phyloP scores from a whole-genome alignment of 2,888 invertebrate genomes.

The Amiota communis region DNA sequence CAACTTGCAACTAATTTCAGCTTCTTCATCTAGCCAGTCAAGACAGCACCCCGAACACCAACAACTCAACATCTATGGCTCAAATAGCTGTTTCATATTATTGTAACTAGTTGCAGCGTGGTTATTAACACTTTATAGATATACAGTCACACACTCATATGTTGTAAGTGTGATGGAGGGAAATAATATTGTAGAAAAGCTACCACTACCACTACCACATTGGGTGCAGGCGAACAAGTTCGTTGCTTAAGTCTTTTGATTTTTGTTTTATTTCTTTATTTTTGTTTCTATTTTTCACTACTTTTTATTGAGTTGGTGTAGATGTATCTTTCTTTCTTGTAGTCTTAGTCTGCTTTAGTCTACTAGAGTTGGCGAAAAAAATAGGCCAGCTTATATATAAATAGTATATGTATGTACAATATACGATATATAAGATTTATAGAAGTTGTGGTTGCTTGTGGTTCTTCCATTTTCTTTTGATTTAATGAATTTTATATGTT shows the following conservation, averaged over 20 bases:
- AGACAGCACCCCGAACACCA: neutral
- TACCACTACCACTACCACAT: neutral
- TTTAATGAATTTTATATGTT: slow-evolving; percentile 18
- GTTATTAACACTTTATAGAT: slow-evolving; percentile 62
- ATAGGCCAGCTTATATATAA: neutral
- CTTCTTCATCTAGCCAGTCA: slow-evolving; percentile 1
- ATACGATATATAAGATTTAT: neutral
- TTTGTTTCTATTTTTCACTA: neutral
- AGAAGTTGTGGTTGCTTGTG: neutral
- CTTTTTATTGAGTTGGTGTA: too few relatives aligned
- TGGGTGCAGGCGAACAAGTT: slow-evolving; percentile 28
- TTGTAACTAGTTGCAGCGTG: slow-evolving; percentile 58
- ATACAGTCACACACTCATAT: slow-evolving; percentile 31
- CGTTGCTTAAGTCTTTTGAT: slow-evolving; percentile 37
- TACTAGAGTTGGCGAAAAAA: neutral
- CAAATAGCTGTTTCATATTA: slow-evolving; percentile 49
- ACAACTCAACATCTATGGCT: slow-evolving; percentile 25
- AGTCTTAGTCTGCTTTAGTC: too few relatives aligned
- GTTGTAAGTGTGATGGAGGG: too few relatives aligned
- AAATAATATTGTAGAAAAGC: neutral
- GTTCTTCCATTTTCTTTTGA: neutral
- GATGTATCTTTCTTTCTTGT: too few relatives aligned
- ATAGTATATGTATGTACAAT: neutral
- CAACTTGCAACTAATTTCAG: slow-evolving; percentile 7
- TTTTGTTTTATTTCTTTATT: slow-evolving; percentile 18